Evolutionary conservation across 2,113 vertebrate genomes (phyloP).

Genomic region (Cromileptes altivelis): DNA sequence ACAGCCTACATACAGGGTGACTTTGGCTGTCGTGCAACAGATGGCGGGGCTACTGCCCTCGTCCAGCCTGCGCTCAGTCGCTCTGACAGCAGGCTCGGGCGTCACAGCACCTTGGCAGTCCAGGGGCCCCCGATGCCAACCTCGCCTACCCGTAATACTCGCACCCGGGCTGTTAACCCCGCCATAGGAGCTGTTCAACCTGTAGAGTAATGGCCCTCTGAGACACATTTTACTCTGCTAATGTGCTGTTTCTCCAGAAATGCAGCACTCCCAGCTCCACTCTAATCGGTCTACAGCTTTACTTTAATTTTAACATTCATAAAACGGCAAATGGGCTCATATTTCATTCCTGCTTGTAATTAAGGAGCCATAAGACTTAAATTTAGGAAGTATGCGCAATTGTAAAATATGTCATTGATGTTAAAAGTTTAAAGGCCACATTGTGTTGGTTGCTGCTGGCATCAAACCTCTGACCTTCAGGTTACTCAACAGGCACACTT

Average conservation of each 20-base stretch:
- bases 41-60: constrained; percentile 78
- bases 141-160: constrained; percentile 52
- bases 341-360: not conserved
- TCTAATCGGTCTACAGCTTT: not conserved
- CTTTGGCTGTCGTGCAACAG: constrained; percentile 80
- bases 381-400: not conserved
- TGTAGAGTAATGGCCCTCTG: constrained; percentile 28
- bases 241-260: constrained; percentile 13
- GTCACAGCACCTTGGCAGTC: constrained; percentile 63
- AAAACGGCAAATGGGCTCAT: not conserved
- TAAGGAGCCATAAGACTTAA: too few species aligned
- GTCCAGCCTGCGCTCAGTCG: constrained; percentile 54
- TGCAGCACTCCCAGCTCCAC: not conserved
- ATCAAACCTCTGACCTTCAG: constrained; percentile 5
- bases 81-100: constrained; percentile 72
- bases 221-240: constrained; percentile 40
- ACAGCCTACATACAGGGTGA: constrained; percentile 70
- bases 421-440: not conserved
- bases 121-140: constrained; percentile 54
- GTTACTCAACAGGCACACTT: not conserved
- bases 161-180: constrained; percentile 60
- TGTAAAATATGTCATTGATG: rapidly evolving
- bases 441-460: not conserved
- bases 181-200: constrained; percentile 43
- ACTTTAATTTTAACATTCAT: constrained; percentile 27